phyloP scores from a whole-genome alignment of 1,140 invertebrate genomes.

The Orius laevigatus region DNA sequence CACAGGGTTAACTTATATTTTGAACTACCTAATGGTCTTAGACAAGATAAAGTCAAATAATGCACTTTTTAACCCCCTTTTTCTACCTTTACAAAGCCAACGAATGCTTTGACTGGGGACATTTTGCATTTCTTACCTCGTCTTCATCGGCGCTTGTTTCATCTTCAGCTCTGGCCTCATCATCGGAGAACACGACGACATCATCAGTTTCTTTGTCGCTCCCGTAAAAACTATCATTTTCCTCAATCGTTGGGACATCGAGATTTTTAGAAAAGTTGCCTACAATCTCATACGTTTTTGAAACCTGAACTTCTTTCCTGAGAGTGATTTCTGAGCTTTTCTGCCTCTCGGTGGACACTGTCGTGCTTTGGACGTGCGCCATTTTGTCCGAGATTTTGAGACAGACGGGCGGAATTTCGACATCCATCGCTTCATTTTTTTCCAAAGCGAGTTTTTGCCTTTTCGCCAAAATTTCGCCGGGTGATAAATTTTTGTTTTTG shows the following conservation, averaged over 20 bases:
- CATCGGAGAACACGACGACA: constrained; percentile 51
- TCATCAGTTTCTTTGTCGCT: constrained; percentile 48
- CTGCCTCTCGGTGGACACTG: constrained; percentile 22
- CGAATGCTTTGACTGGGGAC: background rate
- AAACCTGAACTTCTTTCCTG: constrained; percentile 23
- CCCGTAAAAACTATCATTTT: constrained; percentile 42
- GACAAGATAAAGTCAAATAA: too few relatives aligned
- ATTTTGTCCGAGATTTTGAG: constrained; percentile 22
- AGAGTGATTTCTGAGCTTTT: constrained; percentile 20
- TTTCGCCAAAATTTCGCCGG: constrained; percentile 22
- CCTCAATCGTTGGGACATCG: constrained; percentile 25
- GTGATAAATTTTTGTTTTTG: constrained; percentile 18
- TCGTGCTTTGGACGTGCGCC: constrained; percentile 20
- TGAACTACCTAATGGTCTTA: too few relatives aligned
- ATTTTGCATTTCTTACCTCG: constrained; percentile 21
- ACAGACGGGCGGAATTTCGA: constrained; percentile 15
- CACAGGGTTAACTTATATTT: too few relatives aligned
- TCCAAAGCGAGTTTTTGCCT: constrained; percentile 20
- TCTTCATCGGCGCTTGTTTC: constrained; percentile 24
- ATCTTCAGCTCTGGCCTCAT: constrained; percentile 32
- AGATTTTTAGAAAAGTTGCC: constrained; percentile 20
- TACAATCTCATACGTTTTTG: constrained; percentile 23
- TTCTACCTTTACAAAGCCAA: too few relatives aligned
- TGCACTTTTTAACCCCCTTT: too few relatives aligned
- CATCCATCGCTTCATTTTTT: constrained; percentile 13